Conservation (phyloP, 2,797 vertebrate species). For the Platyrinchus mystaceus region DNA sequence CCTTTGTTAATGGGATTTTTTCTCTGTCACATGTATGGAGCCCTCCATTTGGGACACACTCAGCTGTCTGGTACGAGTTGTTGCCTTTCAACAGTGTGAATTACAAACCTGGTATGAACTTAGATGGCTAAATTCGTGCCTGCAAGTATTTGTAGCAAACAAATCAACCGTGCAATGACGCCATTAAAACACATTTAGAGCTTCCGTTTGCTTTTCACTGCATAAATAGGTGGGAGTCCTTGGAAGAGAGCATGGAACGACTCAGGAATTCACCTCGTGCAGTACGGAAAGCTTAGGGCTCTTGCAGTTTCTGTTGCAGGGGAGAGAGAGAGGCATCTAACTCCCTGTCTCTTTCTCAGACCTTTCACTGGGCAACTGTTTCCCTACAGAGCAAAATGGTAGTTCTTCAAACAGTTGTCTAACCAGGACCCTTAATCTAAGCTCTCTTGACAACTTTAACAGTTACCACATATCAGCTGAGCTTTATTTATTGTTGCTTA, state of each 20-base stretch:
- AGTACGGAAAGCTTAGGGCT: not conserved
- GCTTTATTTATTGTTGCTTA: not conserved
- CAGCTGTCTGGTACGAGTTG: not conserved
- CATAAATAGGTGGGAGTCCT: not conserved
- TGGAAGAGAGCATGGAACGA: not conserved
- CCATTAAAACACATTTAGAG: not conserved
- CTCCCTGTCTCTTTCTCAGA: not conserved
- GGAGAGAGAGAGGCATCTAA: not conserved
- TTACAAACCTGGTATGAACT: not conserved
- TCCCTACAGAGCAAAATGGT: not conserved
- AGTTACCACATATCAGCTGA: accelerated
- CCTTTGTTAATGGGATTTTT: not conserved
- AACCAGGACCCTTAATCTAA: not conserved
- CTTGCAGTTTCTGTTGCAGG: not conserved
- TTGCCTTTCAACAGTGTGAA: not conserved
- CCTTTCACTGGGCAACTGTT: not conserved
- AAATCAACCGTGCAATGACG: not conserved
- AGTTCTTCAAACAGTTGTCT: not conserved
- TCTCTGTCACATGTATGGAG: not conserved
- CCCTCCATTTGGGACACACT: not conserved
- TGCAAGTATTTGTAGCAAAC: not conserved
- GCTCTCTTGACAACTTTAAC: not conserved
- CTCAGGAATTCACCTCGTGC: not conserved
- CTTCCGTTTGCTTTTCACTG: not conserved
- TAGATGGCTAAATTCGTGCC: not conserved